These are phyloP conservation scores for Drosophila pullipes DNA, from an alignment of 2,888 invertebrate species.

Conservation along the genomic window DNA sequence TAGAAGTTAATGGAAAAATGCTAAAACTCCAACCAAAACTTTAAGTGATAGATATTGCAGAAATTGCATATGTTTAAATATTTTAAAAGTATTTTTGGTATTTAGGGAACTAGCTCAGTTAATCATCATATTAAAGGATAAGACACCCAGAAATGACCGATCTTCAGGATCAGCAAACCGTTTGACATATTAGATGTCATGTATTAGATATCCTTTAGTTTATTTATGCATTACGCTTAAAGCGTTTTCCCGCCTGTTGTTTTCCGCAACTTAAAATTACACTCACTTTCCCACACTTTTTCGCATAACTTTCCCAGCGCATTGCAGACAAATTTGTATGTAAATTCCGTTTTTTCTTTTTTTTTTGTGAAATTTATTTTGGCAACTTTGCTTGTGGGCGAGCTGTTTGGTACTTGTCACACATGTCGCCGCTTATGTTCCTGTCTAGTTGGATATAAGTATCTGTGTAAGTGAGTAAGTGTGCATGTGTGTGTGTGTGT, in stretches of 20 bases:
- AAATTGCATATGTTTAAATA: neutral
- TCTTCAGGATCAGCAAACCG: neutral
- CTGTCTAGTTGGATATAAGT: constrained; percentile 35
- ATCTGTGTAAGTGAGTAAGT: constrained; percentile 18
- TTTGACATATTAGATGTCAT: neutral
- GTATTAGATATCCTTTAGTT: neutral
- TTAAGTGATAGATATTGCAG: neutral
- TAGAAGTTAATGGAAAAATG: neutral
- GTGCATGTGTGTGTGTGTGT: neutral
- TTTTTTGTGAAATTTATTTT: constrained; percentile 14
- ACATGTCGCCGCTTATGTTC: constrained; percentile 66
- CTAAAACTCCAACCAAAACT: neutral
- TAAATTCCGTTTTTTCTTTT: constrained; percentile 54
- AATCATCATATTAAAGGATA: neutral
- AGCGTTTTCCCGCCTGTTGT: neutral
- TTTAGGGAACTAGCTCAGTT: neutral
- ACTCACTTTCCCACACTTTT: constrained; percentile 48
- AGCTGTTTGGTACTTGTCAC: constrained; percentile 63
- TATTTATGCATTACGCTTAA: neutral
- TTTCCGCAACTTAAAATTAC: constrained; percentile 22
- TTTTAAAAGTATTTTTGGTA: no score
- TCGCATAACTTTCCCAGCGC: constrained; percentile 31
- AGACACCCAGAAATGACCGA: neutral
- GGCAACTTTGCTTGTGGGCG: constrained; percentile 29
- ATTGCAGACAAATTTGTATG: constrained; percentile 77